These are phyloP conservation scores for Steromphala cineraria DNA, from an alignment of 2,888 invertebrate species.

Conservation along the genomic window DNA sequence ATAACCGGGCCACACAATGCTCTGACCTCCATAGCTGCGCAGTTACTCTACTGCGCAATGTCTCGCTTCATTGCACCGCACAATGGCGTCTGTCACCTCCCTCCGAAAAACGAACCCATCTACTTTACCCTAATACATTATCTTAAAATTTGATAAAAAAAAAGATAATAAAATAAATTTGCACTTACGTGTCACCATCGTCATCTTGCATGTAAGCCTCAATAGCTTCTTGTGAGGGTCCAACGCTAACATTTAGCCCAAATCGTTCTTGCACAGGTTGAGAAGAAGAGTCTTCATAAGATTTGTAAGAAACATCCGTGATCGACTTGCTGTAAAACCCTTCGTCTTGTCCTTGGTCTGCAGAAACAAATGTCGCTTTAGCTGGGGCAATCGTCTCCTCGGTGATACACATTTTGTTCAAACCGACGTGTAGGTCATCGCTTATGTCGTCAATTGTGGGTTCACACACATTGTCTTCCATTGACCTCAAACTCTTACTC, in stretches of 20 bases:
- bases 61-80: background rate
- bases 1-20: background rate
- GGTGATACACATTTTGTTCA: background rate
- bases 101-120: background rate
- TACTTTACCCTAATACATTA: background rate
- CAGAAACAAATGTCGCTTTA: background rate
- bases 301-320: background rate
- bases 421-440: background rate
- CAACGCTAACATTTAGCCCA: background rate
- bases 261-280: background rate
- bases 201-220: slow-evolving; percentile 57
- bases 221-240: slow-evolving; percentile 16
- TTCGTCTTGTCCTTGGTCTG: background rate
- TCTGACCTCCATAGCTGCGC: background rate
- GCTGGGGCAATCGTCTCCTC: background rate
- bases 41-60: background rate
- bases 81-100: background rate
- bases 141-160: background rate
- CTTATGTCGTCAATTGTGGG: background rate
- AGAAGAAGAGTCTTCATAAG: background rate
- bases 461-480: background rate
- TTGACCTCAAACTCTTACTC: background rate
- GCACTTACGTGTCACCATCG: slow-evolving; percentile 68
- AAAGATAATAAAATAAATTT: background rate
- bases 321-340: background rate